phyloP scores from a whole-genome alignment of 2,797 vertebrate species.

The Rhodeus uyekii region DNA sequence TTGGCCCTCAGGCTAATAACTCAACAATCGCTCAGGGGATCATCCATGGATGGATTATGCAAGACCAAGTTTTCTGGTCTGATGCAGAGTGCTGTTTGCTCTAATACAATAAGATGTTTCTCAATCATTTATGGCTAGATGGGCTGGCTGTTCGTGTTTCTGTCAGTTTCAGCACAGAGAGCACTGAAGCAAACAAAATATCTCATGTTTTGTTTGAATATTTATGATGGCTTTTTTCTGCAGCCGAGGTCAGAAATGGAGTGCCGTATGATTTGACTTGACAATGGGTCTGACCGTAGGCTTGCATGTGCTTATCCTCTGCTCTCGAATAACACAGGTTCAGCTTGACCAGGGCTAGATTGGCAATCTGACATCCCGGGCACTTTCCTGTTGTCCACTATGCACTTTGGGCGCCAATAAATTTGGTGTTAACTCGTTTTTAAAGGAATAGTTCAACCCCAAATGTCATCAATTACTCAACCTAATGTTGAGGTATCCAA shows the following conservation, averaged over 20 bases:
- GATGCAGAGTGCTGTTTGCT: conserved; percentile 49
- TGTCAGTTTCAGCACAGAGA: conserved; percentile 57
- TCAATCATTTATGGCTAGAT: conserved; percentile 66
- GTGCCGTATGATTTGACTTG: conserved; percentile 15
- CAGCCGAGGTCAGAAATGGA: conserved; percentile 6
- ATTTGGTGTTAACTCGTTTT: too few relatives aligned
- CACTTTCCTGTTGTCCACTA: background rate
- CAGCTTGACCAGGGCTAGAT: background rate
- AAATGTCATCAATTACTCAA: background rate
- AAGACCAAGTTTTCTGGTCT: conserved; percentile 61
- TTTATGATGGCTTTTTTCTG: conserved; percentile 60
- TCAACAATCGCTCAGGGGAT: conserved; percentile 11
- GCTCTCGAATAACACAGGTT: conserved; percentile 30
- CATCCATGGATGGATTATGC: conserved; percentile 58
- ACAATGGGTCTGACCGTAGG: conserved; percentile 22
- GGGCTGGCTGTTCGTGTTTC: conserved; percentile 52
- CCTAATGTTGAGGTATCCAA: background rate
- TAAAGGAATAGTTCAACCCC: too few relatives aligned
- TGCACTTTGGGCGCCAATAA: background rate
- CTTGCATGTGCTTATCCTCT: background rate
- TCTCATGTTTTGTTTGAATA: conserved; percentile 64
- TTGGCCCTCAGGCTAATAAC: conserved; percentile 43
- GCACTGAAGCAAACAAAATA: conserved; percentile 56
- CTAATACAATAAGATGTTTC: conserved; percentile 55
- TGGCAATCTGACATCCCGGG: background rate